Conservation (phyloP, 2,113 vertebrate genomes). For the Microtus richardsoni region DNA sequence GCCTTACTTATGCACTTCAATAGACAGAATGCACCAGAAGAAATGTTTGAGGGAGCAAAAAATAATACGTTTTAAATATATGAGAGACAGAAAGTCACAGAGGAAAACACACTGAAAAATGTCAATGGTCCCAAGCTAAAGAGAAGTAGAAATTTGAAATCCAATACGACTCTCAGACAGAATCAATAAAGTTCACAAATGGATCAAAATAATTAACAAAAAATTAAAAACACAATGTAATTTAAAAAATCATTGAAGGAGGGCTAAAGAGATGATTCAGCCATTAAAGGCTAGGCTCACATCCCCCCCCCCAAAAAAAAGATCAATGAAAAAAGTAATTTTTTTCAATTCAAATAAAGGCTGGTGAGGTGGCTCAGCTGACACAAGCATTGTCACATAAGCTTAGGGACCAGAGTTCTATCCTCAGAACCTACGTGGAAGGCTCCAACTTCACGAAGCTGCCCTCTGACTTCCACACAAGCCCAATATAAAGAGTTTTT, state of each 20-base stretch:
- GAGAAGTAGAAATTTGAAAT: constrained; percentile 6
- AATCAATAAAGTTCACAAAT: neutral
- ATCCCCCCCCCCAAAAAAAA: neutral
- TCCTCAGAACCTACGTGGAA: neutral
- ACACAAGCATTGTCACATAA: neutral
- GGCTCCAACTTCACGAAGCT: neutral
- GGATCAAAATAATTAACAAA: neutral
- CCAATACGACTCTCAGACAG: neutral
- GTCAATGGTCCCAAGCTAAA: neutral
- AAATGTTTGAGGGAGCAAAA: neutral
- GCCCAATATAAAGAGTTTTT: neutral
- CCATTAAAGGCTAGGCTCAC: neutral
- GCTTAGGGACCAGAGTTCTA: neutral
- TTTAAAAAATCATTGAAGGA: neutral
- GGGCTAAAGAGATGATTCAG: neutral
- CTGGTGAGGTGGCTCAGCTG: neutral
- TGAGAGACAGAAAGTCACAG: neutral
- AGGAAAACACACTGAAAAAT: neutral
- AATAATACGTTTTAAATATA: neutral
- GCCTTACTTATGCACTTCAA: neutral
- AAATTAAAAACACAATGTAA: neutral
- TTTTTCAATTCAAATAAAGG: neutral
- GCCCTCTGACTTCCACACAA: neutral
- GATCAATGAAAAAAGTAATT: neutral
- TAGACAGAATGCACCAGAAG: neutral